These are phyloP conservation scores for Luffia ferchaultella DNA, from an alignment of 2,888 invertebrate species.

Conservation along the genomic window DNA sequence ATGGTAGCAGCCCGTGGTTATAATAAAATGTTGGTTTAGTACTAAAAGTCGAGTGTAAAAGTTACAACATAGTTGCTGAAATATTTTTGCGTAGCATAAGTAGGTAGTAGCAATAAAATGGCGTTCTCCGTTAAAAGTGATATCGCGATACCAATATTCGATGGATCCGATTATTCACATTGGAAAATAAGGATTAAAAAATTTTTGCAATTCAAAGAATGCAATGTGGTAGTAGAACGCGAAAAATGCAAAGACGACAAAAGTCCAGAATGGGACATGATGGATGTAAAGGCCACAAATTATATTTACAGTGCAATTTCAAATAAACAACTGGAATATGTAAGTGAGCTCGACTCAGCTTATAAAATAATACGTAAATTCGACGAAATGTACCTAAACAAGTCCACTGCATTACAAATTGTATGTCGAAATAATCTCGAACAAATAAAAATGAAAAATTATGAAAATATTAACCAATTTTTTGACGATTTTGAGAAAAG, in stretches of 20 bases:
- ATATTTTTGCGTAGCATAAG: too few relatives aligned
- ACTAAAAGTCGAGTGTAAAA: too few relatives aligned
- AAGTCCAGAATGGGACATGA: neutral
- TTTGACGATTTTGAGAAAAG: constrained; percentile 1
- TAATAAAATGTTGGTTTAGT: too few relatives aligned
- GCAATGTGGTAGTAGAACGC: neutral
- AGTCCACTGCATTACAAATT: neutral
- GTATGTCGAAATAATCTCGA: neutral
- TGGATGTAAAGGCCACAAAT: neutral
- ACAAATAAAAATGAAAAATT: neutral
- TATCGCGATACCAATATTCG: neutral
- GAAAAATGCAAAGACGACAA: neutral
- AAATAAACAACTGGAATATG: constrained; percentile 1
- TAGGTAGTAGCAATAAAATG: too few relatives aligned
- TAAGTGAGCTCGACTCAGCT: constrained; percentile 1
- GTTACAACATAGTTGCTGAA: too few relatives aligned
- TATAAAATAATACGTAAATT: neutral
- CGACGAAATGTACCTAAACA: constrained; percentile 1
- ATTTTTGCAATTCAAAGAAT: neutral
- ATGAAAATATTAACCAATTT: neutral
- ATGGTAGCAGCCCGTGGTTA: too few relatives aligned
- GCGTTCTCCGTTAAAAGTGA: too few relatives aligned
- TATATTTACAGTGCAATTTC: neutral
- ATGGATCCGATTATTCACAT: neutral
- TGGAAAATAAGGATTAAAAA: neutral